Conservation (phyloP, 2,888 invertebrate species). For the Cecidostiba fungosa region DNA sequence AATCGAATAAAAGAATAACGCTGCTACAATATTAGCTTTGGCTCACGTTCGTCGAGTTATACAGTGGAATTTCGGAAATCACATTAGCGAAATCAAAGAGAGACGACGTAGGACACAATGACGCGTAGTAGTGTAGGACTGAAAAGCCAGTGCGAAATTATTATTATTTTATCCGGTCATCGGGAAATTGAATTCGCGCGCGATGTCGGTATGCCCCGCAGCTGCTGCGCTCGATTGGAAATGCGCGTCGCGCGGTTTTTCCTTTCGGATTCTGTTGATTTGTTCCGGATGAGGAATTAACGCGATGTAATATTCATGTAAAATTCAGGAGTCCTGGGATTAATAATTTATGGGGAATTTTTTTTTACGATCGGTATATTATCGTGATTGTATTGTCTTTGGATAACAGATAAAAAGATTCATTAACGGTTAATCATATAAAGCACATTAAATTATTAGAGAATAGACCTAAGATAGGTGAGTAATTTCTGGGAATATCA, state of each 20-base stretch:
- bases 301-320: not conserved
- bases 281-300: not conserved
- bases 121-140: not conserved
- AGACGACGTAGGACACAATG: not conserved
- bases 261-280: not conserved
- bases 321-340: not conserved
- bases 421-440: too few relatives aligned
- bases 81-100: conserved; percentile 42
- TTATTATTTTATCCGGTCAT: conserved; percentile 41
- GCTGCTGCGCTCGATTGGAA: not conserved
- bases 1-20: not conserved
- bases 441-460: too few relatives aligned
- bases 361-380: not conserved
- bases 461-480: too few relatives aligned
- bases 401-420: too few relatives aligned
- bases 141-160: conserved; percentile 8
- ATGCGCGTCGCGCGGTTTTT: not conserved
- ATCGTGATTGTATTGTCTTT: too few relatives aligned
- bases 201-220: not conserved
- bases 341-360: not conserved
- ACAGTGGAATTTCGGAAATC: conserved; percentile 29
- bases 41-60: not conserved
- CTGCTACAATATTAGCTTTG: conserved; percentile 39
- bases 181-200: conserved; percentile 5
- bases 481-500: too few relatives aligned